Base-by-base conservation (phyloP, 92 coral and sea anemone genomes). In the Epizoanthus stellaris region DNA sequence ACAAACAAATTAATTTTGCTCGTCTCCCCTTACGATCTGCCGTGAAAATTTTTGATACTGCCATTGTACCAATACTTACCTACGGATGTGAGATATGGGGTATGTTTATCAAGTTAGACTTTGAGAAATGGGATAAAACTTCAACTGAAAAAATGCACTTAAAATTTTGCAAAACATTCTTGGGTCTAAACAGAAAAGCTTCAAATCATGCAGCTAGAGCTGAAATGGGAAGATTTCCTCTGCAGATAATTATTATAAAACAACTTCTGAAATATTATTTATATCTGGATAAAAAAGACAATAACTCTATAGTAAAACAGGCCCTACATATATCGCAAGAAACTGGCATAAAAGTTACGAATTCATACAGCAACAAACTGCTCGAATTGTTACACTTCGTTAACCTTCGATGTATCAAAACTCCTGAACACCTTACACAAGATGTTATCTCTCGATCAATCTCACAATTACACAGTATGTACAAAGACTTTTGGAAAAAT, bases 11-110 rank as follows among this genome's bases (percentile, higher is more conserved):
- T 10, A 10, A 52, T 52, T 63, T 76, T 76, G 23, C 16, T 56
- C 58, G 66, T n/a, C 63, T 56, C 8, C 10, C 58, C 15, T 38
- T 63, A 9, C 9, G 53, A 39, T 40, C 77, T 17, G 87, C 87
- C 53, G 21, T 42, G 14, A 75, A 75, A 59, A 85, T 75, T 73
- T 75, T 59, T 85, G 52, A 40, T 40, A 40, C 45, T 40, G 45
- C 45, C 45, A 40, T 40, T 40, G 45, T 40, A 40, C 45, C 45
- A 69, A 36, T 16, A 80, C 70, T 62, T n/a, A 70, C 62, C 73
- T 80, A 80, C 81, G 87, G 8, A 75, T 75, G 53, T 84, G 73
- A n/a, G n/a, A n/a, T n/a, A n/a, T n/a, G n/a, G n/a, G n/a, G n/a
- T n/a, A n/a, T n/a, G n/a, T n/a, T n/a, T 43, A 57, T 59, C 43